A percentile compares a stretch with the other conserved stretches of the same genome.
Evolutionary conservation across 1,140 invertebrate species (phyloP).

Genomic region (Brachionus koreanus): DNA sequence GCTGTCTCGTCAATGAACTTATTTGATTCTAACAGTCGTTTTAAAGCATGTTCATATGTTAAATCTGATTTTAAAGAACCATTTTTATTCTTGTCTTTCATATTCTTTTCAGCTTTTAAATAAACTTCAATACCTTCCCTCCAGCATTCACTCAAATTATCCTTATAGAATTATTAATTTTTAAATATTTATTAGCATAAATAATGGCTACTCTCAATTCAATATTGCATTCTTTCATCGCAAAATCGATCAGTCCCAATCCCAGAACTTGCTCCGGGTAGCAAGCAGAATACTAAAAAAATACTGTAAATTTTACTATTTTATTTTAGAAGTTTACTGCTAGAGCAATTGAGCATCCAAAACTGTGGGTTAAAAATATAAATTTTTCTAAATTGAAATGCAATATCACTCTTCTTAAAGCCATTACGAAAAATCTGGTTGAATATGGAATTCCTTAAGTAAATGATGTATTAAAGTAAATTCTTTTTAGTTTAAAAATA

Average conservation of each 20-base stretch:
- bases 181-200: not conserved
- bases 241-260: conserved; percentile 28
- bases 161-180: not conserved
- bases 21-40: conserved; percentile 21
- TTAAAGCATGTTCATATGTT: conserved; percentile 27
- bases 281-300: conserved; percentile 31
- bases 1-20: conserved; percentile 40
- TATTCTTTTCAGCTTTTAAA: conserved; percentile 19
- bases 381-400: conserved; percentile 42
- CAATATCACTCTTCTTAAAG: not conserved
- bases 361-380: conserved; percentile 41
- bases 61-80: not conserved
- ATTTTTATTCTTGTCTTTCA: not conserved
- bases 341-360: conserved; percentile 22
- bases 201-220: not conserved
- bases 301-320: not conserved
- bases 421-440: conserved; percentile 28
- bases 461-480: not conserved
- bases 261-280: conserved; percentile 16
- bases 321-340: conserved; percentile 20
- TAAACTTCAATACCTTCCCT: conserved; percentile 36
- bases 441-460: conserved; percentile 32
- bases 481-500: not conserved
- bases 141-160: conserved; percentile 41
- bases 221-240: conserved; percentile 42